Evolutionary conservation across 2,888 invertebrate genomes (phyloP).

Genomic region (Dryobotodes eremita): DNA sequence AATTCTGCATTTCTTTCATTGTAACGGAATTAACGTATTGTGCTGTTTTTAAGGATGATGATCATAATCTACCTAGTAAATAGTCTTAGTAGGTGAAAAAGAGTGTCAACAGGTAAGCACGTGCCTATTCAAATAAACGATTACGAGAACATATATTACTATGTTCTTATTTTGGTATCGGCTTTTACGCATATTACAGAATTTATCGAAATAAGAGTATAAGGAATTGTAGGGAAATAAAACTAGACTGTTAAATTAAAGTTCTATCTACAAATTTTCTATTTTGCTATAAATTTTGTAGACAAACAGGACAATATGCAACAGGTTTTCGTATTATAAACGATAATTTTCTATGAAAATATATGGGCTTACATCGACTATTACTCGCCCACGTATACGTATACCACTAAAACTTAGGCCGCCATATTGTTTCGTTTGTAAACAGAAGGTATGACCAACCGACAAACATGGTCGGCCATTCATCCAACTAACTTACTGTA

Average conservation of each 20-base stretch:
- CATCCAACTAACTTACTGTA: conserved; percentile 35
- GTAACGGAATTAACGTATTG: conserved; percentile 18
- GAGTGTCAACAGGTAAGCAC: conserved; percentile 5
- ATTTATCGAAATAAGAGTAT: conserved; percentile 17
- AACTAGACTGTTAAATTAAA: conserved; percentile 30
- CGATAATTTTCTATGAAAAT: conserved; percentile 77
- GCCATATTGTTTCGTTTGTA: conserved; percentile 66
- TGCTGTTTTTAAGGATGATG: neutral
- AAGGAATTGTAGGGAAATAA: conserved; percentile 17
- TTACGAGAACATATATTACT: conserved; percentile 32
- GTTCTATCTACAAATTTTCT: conserved; percentile 33
- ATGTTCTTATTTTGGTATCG: conserved; percentile 16
- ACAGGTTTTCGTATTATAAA: conserved; percentile 59
- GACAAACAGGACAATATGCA: conserved; percentile 33
- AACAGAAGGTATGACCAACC: conserved; percentile 18
- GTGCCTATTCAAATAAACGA: conserved; percentile 24
- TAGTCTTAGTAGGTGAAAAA: neutral
- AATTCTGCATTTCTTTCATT: conserved; percentile 29
- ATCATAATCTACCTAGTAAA: neutral
- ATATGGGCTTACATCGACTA: conserved; percentile 73
- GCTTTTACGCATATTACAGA: conserved; percentile 21
- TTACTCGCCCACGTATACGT: conserved; percentile 78
- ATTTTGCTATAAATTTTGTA: conserved; percentile 22
- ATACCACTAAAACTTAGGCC: conserved; percentile 67
- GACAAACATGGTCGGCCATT: conserved; percentile 22